Evolutionary conservation across 2,888 invertebrate species (phyloP), one percentile per base, ranked within the genome.

Genomic region (Anaspis maculata): DNA sequence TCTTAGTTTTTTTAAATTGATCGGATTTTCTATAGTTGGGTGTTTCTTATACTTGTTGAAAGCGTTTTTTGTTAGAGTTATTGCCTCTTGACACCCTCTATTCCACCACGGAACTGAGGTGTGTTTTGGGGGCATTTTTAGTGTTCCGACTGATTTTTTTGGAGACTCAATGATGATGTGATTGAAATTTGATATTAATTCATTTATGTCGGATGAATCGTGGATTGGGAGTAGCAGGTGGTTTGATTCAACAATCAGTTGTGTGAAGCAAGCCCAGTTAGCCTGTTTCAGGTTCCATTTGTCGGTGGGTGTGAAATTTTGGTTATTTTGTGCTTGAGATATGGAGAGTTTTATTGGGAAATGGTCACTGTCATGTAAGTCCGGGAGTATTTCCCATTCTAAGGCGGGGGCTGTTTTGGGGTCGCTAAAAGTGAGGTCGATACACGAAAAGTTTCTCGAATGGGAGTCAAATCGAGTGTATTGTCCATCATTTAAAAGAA

Each of bases 401-500:
- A 19, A 9, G 11, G 13, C 7, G 3, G 34, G 2, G 2, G 34
- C 24, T 11, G 15, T 3, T 25, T 13, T 15, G 21, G 34, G 24
- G 4, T 30, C 22, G 10, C 29, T 28, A 15, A 34, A 15, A 14
- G 29, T 14, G n/a, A 34, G 10, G 22, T 34, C 34, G 11, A 29
- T 34, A 3, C 22, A 9, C 1, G 30, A 24, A 16, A 30, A 34
- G 9, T 15, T 34, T 6, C 30, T 29, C 5, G 23, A 23, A 15
- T 21, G 10, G 13, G 34, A 2, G 13, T 28, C 14, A 7, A 29
- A 34, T 28, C 28, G 13, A 13, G 28, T 28, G 9, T 21, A 3
- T 15, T 12, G 9, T 3, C 28, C 28, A 14, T 2, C 2, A 4
- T 25, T 25, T 3, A 25, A 13, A 27, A 26, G 13, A 22, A 26